A percentile compares a stretch with the other conserved stretches of the same genome.
Evolutionary conservation across 2,888 invertebrate species (phyloP).

Genomic region (Pristionchus exspectatus): DNA sequence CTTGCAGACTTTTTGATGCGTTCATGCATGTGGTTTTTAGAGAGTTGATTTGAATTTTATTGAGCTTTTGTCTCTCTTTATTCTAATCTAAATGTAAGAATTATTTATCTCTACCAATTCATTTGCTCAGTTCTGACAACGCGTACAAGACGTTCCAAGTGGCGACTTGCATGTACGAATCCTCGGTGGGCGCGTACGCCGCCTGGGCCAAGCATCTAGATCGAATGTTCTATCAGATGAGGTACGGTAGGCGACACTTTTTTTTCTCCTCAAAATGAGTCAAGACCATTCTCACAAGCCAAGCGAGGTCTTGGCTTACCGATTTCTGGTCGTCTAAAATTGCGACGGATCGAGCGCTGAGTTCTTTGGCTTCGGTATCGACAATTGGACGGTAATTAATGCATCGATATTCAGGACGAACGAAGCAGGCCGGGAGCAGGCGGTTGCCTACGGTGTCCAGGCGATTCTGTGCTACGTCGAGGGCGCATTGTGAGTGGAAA

Average conservation of each 20-base stretch:
- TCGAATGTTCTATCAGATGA: not conserved
- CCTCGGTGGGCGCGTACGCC: not conserved
- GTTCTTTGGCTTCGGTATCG: no score
- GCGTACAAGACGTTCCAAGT: not conserved
- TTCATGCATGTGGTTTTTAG: no score
- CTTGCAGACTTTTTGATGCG: no score
- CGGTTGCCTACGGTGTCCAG: not conserved
- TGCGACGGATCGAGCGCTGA: no score
- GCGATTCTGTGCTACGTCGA: constrained; percentile 49
- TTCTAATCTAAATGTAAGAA: no score
- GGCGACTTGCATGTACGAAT: not conserved
- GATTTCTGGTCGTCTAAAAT: no score
- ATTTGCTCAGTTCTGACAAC: not conserved
- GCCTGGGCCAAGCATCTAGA: constrained; percentile 48
- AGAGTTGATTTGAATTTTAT: no score
- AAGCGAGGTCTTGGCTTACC: no score
- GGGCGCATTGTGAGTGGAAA: constrained; percentile 1
- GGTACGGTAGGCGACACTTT: not conserved
- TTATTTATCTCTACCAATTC: no score
- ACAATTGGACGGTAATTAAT: not conserved
- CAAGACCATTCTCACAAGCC: no score
- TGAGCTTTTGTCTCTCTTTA: no score
- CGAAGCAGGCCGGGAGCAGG: not conserved
- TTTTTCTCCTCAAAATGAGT: no score
- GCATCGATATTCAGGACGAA: not conserved